Evolutionary conservation across 1,140 invertebrate genomes (phyloP).

Genomic region (Drosophila albomicans): DNA sequence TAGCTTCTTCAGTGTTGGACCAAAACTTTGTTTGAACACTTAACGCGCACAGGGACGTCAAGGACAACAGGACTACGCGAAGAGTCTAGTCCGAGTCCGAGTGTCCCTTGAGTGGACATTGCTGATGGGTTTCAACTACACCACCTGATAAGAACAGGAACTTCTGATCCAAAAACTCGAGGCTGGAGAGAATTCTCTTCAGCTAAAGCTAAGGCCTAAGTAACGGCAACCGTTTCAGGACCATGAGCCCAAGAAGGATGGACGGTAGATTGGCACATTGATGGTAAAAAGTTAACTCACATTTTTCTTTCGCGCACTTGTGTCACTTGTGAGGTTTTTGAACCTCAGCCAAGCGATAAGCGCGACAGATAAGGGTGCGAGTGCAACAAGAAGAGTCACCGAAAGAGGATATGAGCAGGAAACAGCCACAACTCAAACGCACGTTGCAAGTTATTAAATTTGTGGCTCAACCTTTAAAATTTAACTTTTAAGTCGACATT

Average conservation of each 20-base stretch:
- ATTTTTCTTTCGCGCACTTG: constrained; percentile 78
- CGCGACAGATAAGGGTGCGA: constrained; percentile 27
- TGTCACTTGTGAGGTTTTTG: constrained; percentile 81
- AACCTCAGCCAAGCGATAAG: constrained; percentile 73
- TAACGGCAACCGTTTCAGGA: constrained; percentile 16
- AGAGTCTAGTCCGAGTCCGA: not conserved
- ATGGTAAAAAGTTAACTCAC: constrained; percentile 80
- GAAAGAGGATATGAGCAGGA: not conserved
- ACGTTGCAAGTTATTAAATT: constrained; percentile 52
- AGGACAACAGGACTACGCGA: constrained; percentile 9
- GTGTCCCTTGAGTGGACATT: constrained; percentile 26
- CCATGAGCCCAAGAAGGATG: constrained; percentile 28
- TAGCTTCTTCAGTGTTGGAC: constrained; percentile 7
- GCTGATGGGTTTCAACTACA: constrained; percentile 30
- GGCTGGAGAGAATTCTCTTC: not conserved
- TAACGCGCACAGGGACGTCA: constrained; percentile 36
- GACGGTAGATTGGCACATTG: constrained; percentile 80
- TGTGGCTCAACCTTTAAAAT: constrained; percentile 43
- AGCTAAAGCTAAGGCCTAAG: constrained; percentile 11
- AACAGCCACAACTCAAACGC: constrained; percentile 19
- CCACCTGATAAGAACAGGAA: constrained; percentile 8
- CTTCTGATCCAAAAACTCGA: constrained; percentile 3
- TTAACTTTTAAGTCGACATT: constrained; percentile 35
- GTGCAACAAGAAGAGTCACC: not conserved
- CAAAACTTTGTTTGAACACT: constrained; percentile 45